Percentiles rank a stretch among this genome's conserved stretches.
These are phyloP conservation scores for Caenorhabditis sp. DNA, from an alignment of 2,888 invertebrate species.

Conservation along the genomic window DNA sequence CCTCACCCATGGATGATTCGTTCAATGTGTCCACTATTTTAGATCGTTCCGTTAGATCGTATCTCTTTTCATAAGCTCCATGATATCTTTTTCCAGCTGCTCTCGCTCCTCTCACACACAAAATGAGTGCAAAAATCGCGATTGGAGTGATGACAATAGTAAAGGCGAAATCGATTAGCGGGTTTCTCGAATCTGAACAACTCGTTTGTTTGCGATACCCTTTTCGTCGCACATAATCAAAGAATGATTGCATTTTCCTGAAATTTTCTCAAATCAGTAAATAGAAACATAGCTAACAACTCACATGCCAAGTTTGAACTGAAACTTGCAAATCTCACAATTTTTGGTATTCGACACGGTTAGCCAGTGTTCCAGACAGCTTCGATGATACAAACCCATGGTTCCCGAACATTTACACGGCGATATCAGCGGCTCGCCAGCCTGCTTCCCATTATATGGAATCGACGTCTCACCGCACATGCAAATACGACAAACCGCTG, in stretches of 20 bases:
- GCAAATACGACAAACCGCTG: constrained; percentile 74
- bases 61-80: constrained; percentile 30
- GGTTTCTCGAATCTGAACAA: constrained; percentile 72
- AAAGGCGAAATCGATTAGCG: constrained; percentile 75
- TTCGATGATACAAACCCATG: constrained; percentile 80
- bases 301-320: constrained; percentile 77
- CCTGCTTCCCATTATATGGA: constrained; percentile 45
- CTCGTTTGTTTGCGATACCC: constrained; percentile 25
- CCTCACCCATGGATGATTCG: constrained; percentile 35
- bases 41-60: constrained; percentile 12
- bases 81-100: constrained; percentile 34
- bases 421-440: constrained; percentile 74
- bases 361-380: constrained; percentile 81
- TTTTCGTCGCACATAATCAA: constrained; percentile 28
- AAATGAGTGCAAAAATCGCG: constrained; percentile 74
- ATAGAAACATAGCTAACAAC: constrained; percentile 48
- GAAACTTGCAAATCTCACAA: constrained; percentile 81
- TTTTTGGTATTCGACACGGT: constrained; percentile 79
- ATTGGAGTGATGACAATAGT: constrained; percentile 76
- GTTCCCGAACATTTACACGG: constrained; percentile 77
- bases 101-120: constrained; percentile 70
- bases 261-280: neutral
- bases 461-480: constrained; percentile 73
- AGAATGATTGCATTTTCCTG: constrained; percentile 72
- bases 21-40: constrained; percentile 30